These are phyloP conservation scores for Phyllotis vaccarum DNA, from an alignment of 2,797 vertebrate genomes.

Conservation along the genomic window DNA sequence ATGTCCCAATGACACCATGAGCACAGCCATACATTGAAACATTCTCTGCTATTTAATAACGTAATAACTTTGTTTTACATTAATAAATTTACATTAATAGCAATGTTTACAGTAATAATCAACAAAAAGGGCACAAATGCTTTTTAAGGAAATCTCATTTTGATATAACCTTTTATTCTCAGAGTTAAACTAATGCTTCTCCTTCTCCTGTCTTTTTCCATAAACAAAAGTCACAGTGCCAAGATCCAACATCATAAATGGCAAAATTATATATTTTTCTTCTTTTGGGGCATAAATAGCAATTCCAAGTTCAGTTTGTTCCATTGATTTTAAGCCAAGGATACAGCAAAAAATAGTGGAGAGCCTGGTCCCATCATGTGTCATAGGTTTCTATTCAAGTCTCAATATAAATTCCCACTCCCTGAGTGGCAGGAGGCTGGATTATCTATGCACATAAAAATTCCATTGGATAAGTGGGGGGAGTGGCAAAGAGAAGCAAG, in stretches of 20 bases:
- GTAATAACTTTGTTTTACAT: constrained; percentile 21
- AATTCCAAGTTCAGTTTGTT: constrained; percentile 84
- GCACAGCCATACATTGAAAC: neutral
- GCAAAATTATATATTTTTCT: constrained; percentile 79
- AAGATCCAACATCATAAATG: constrained; percentile 77
- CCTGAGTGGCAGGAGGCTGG: neutral
- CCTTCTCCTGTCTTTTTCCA: constrained; percentile 78
- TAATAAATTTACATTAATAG: constrained; percentile 35
- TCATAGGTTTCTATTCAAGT: constrained; percentile 75
- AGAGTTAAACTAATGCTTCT: constrained; percentile 78
- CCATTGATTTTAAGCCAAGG: constrained; percentile 75
- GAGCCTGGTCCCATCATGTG: constrained; percentile 74
- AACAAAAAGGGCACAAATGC: neutral
- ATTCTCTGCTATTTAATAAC: neutral
- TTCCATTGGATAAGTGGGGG: neutral
- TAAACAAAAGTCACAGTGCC: constrained; percentile 79
- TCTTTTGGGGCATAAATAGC: constrained; percentile 80
- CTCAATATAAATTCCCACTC: constrained; percentile 70
- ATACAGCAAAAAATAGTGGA: constrained; percentile 79
- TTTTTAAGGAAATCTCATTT: constrained; percentile 73
- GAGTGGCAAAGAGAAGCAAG: neutral
- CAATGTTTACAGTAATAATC: constrained; percentile 23
- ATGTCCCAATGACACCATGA: neutral
- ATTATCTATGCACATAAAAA: neutral
- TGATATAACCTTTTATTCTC: constrained; percentile 76